Conservation (phyloP, 1,140 invertebrate genomes). For the Aphidius ervi region DNA sequence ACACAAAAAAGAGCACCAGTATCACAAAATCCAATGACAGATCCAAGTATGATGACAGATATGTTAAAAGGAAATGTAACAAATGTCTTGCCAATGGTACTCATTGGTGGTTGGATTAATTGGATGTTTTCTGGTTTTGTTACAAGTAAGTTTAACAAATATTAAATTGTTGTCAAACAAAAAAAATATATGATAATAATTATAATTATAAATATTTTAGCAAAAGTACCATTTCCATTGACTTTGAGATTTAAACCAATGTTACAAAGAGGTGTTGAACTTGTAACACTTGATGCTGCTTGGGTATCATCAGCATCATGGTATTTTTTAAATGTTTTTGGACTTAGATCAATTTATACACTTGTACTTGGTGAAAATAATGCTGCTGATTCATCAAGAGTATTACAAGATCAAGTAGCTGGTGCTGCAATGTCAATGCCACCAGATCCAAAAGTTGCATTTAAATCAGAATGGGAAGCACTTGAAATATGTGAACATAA, state of each 20-base stretch:
- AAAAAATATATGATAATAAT: conserved; percentile 7
- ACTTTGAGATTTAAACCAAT: conserved; percentile 98
- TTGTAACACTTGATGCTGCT: conserved; percentile 92
- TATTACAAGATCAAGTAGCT: conserved; percentile 98
- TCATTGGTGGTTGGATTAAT: conserved; percentile 99
- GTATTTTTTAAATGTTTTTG: conserved; percentile 99
- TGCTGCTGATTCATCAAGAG: conserved; percentile 92
- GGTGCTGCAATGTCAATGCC: conserved; percentile 96
- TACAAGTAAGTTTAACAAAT: conserved; percentile 67
- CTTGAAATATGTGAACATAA: conserved; percentile 93
- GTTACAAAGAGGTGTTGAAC: conserved; percentile 96
- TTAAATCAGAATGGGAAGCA: conserved; percentile 99
- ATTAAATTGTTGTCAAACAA: neutral
- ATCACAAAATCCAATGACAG: conserved; percentile 92
- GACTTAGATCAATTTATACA: conserved; percentile 94
- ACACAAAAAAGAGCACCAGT: conserved; percentile 82
- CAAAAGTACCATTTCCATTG: conserved; percentile 97
- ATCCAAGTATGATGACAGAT: conserved; percentile 97
- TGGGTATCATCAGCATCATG: conserved; percentile 99
- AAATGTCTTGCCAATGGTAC: conserved; percentile 97
- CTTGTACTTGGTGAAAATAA: conserved; percentile 98
- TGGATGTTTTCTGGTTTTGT: conserved; percentile 99
- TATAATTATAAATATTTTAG: conserved; percentile 48
- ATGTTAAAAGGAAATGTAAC: conserved; percentile 99
- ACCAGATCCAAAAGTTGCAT: conserved; percentile 95